These are phyloP conservation scores for Murina feae DNA, from an alignment of 2,113 vertebrate species.

Conservation along the genomic window DNA sequence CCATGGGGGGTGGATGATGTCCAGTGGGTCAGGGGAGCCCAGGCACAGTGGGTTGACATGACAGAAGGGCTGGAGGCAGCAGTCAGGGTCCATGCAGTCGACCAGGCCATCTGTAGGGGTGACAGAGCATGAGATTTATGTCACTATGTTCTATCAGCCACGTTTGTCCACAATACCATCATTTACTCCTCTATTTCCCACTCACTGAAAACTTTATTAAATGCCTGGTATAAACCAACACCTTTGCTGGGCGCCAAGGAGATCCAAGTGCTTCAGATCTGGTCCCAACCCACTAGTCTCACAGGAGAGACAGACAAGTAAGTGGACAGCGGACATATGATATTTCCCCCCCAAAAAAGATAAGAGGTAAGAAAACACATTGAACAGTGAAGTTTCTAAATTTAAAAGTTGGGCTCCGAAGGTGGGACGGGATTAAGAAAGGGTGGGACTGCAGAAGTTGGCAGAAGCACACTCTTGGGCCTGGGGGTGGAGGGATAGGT, in stretches of 20 bases:
- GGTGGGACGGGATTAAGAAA: not conserved
- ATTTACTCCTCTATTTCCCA: not conserved
- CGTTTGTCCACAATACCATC: not conserved
- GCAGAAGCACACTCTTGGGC: too few relatives aligned
- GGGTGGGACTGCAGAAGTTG: not conserved
- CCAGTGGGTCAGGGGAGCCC: slow-evolving; percentile 94
- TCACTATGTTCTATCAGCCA: not conserved
- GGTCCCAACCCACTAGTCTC: not conserved
- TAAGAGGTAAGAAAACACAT: not conserved
- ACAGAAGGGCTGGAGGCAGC: slow-evolving; percentile 94
- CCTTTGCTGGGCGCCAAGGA: not conserved
- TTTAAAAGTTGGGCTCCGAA: not conserved
- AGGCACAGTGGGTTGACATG: slow-evolving; percentile 91
- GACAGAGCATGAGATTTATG: slow-evolving; percentile 8
- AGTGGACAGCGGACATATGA: not conserved
- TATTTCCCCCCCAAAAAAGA: not conserved
- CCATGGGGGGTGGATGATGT: slow-evolving; percentile 88
- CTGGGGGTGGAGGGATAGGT: fast-evolving
- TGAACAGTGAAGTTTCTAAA: not conserved
- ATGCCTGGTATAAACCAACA: not conserved
- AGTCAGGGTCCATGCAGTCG: slow-evolving; percentile 99
- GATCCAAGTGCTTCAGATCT: not conserved
- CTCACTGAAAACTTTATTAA: not conserved
- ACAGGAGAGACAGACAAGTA: not conserved
- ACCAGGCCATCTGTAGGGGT: slow-evolving; percentile 89